These are phyloP conservation scores for Holocentrus rufus DNA, from an alignment of 2,797 vertebrate genomes.

Conservation along the genomic window DNA sequence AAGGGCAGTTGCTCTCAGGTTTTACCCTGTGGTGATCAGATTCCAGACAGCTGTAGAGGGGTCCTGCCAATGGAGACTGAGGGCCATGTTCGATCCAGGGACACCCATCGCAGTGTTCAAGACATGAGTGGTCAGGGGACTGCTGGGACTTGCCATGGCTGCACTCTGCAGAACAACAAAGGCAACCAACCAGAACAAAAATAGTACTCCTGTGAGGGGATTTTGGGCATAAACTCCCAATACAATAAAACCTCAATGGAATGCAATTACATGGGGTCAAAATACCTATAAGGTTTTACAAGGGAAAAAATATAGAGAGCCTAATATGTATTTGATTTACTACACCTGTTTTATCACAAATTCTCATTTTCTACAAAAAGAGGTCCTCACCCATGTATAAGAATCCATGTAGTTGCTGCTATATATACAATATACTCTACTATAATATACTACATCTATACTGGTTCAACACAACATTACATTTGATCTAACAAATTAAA, in stretches of 20 bases:
- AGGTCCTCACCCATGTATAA: not conserved
- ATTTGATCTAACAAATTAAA: not conserved
- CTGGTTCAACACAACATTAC: not conserved
- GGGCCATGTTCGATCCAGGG: slow-evolving; percentile 76
- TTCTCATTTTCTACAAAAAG: not conserved
- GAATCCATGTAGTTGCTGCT: not conserved
- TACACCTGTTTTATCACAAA: not conserved
- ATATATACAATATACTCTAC: too few relatives aligned
- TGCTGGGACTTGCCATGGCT: slow-evolving; percentile 71
- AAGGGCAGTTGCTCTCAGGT: not conserved
- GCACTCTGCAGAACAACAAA: slow-evolving; percentile 55
- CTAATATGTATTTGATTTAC: not conserved
- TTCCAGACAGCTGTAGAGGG: slow-evolving; percentile 69
- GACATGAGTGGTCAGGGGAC: slow-evolving; percentile 83
- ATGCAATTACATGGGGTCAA: not conserved
- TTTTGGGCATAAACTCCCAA: not conserved
- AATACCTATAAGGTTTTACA: not conserved
- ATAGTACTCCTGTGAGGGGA: not conserved
- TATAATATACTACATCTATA: not conserved
- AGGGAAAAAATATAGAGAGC: not conserved
- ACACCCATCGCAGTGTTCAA: slow-evolving; percentile 79
- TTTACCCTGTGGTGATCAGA: slow-evolving; percentile 77
- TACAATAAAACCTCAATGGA: not conserved
- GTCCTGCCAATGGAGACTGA: slow-evolving; percentile 75
- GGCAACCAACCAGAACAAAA: not conserved